These are phyloP conservation scores for Dicranocentrus wangi DNA, from an alignment of 2,888 invertebrate species.

Conservation along the genomic window DNA sequence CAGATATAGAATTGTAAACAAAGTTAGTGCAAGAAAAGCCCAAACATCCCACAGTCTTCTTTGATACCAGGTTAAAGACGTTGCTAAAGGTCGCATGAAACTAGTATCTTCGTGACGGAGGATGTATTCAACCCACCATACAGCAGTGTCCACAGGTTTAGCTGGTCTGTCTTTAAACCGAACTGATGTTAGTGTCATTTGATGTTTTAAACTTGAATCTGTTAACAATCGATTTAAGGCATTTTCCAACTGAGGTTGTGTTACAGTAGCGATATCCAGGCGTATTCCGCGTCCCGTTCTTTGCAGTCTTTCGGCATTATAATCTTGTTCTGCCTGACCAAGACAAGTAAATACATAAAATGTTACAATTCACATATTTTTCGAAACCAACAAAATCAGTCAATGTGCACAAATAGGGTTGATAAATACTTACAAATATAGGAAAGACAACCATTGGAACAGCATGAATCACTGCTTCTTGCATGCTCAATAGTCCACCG, in stretches of 20 bases:
- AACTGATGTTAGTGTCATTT: constrained; percentile 38
- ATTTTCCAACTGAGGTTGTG: constrained; percentile 46
- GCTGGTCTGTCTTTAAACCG: constrained; percentile 62
- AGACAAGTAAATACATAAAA: too few species aligned
- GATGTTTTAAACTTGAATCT: constrained; percentile 53
- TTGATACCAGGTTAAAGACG: constrained; percentile 60
- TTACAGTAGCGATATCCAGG: constrained; percentile 58
- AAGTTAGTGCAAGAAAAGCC: constrained; percentile 49
- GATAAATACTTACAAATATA: constrained; percentile 56
- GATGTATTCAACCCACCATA: constrained; percentile 65
- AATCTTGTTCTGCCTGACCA: constrained; percentile 25
- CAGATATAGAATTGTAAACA: background rate
- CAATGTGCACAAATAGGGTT: too few species aligned
- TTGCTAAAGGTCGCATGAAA: constrained; percentile 46
- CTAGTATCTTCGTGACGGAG: constrained; percentile 61
- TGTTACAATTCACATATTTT: too few species aligned
- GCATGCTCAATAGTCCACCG: constrained; percentile 65
- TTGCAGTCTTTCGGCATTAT: constrained; percentile 58
- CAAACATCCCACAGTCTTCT: constrained; percentile 64
- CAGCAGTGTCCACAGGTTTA: constrained; percentile 66
- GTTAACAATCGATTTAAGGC: constrained; percentile 59
- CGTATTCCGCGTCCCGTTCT: constrained; percentile 64
- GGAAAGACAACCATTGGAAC: constrained; percentile 68
- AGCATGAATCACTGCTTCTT: constrained; percentile 61
- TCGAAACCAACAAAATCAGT: too few species aligned